Base-by-base conservation (phyloP, 2,888 invertebrate genomes). In the Ectemnius cavifrons region DNA sequence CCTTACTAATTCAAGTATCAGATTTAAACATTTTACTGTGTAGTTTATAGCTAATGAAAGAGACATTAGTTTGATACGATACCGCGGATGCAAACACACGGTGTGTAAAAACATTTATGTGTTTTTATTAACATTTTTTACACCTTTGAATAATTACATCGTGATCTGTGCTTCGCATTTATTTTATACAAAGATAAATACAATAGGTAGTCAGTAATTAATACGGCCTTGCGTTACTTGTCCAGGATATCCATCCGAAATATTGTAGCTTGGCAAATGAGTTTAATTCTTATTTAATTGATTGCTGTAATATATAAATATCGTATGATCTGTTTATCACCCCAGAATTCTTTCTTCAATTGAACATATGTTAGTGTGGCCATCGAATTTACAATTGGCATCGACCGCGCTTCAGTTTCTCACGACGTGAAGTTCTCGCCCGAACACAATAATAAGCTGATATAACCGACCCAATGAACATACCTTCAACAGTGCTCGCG, bases 71-170 rank as follows among this genome's bases (percentile, higher is more conserved):
- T 37, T 37, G 37, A 37, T 4, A 37, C 8, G 37, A 37, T 37
- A 6, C 37, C 37, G 37, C 37, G 37, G 37, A 37, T 37, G 1
- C 37, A 37, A 37, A 37, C 37, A 37, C 37, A 37, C 37, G 37
- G 11, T 37, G 76, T 89, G 84, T 87, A 88, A 89, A 90, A 90
- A 90, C 90, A 89, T 89, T 89, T 88, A 89, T 85, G 86, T 80
- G 84, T 84, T 85, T 89, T 90, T 90, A 89, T 90, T 88, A 90
- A 89, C 90, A 90, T 88, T 89, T 89, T 87, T 88, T 89, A 90
- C 89, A 90, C 81, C 86, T 84, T 84, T 82, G 82, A 86, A 85
- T 88, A 88, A 83, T 88, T 88, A 89, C 86, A 87, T 87, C 84
- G 85, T 85, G 83, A 88, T 89, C 85, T 84, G 84, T 81, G 73